Evolutionary conservation across 1,140 invertebrate species (phyloP), one percentile per base, ranked within the genome.

Genomic region (Araneus ventricosus): DNA sequence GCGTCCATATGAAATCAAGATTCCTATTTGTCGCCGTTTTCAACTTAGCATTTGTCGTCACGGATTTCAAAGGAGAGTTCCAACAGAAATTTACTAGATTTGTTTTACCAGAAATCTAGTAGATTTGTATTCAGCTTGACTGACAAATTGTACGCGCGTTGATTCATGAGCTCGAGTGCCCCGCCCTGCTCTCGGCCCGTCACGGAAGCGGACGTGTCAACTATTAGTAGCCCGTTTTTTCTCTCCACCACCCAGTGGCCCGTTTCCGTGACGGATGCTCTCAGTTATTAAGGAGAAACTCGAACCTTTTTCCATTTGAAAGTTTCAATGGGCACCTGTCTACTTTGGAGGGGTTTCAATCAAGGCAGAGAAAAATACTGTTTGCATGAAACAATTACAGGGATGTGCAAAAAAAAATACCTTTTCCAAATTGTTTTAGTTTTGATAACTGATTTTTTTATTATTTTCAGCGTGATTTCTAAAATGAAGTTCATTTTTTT

Each of bases 161-260:
- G n/a, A 67, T 67, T 67, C 63, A 67, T 67, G 63, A 27, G 63
- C 24, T n/a, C 63, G 8, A 20, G 34, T 37, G 34, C 70, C 10
- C 70, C 70, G 70, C 70, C 70, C 70, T 75, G 34, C 30, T 37
- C 34, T 37, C 34, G 22, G 63, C 20, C 24, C 5, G 63, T 67
- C 63, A 67, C 63, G 70, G 70, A 75, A 75, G 34, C 70, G 70
- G 70, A 75, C 70, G 70, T 75, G 70, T 75, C 70, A 75, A 75
- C 70, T 75, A 75, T 75, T 75, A 75, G 70, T 17, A 34, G 67
- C 5, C 67, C 8, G 30, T 4, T 30, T 75, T 34, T 37, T 4
- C 27, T 67, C 27, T 27, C n/a, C 63, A 27, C 24, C n/a, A 8
- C 34, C 30, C 17, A 22, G 20, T 75, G 14, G 20, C 20, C 27